These are phyloP conservation scores for Neodontobutis hainanensis DNA, from an alignment of 2,113 vertebrate genomes.

Conservation along the genomic window DNA sequence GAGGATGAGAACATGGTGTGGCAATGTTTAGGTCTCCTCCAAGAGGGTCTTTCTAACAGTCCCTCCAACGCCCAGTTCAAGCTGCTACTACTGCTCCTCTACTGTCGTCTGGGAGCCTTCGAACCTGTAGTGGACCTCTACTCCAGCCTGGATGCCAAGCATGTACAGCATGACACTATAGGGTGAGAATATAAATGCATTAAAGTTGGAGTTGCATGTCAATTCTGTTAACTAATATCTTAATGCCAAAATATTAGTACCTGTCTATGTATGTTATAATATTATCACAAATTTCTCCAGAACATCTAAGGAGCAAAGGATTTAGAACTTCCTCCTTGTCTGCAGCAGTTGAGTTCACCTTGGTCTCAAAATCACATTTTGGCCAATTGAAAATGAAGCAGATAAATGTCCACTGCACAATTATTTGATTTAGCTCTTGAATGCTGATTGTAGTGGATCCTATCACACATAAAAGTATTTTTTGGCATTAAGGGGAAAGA, in stretches of 20 bases:
- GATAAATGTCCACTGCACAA: no score
- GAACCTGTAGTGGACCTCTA: constrained; percentile 96
- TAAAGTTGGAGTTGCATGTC: background rate
- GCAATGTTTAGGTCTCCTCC: constrained; percentile 86
- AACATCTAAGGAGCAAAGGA: no score
- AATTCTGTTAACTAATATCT: no score
- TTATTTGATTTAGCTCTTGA: no score
- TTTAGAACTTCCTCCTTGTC: no score
- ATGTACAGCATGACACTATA: constrained; percentile 98
- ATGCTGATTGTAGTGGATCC: no score
- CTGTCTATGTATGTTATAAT: no score
- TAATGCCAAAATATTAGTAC: background rate
- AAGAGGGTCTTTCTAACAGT: constrained; percentile 89
- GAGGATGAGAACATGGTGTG: constrained; percentile 88
- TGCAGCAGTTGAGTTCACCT: no score
- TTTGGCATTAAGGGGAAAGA: background rate
- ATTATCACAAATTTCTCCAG: no score
- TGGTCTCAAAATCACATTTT: no score
- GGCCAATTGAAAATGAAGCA: no score
- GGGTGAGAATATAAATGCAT: constrained; percentile 83
- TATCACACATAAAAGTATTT: no score
- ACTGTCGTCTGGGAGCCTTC: constrained; percentile 92
- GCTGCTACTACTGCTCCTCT: constrained; percentile 94
- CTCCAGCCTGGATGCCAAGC: constrained; percentile 95
- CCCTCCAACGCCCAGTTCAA: constrained; percentile 97